Evolutionary conservation across 2,888 invertebrate species (phyloP).

Genomic region (Eupithecia exiguata): DNA sequence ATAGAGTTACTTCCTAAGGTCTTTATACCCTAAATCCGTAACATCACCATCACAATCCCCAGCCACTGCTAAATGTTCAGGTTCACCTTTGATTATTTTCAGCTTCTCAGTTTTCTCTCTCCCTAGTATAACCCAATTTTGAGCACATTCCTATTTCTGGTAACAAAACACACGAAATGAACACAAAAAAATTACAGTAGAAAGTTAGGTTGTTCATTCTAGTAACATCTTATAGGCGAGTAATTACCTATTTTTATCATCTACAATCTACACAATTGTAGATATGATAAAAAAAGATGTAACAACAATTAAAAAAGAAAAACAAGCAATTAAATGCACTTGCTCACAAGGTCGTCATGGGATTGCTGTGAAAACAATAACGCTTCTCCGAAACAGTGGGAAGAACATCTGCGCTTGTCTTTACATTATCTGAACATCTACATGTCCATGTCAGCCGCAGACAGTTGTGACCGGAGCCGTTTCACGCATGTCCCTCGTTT

Average conservation of each 20-base stretch:
- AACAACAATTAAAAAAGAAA: conserved; percentile 28
- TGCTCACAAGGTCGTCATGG: conserved; percentile 61
- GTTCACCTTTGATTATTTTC: not conserved
- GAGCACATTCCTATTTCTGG: not conserved
- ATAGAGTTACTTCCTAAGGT: not conserved
- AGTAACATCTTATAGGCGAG: not conserved
- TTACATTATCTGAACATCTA: conserved; percentile 68
- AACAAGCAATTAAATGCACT: conserved; percentile 55
- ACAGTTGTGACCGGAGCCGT: conserved; percentile 49
- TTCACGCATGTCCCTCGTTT: conserved; percentile 43
- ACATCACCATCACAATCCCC: not conserved
- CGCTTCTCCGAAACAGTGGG: conserved; percentile 60
- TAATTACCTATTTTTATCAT: not conserved
- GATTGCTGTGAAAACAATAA: conserved; percentile 62
- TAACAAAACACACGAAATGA: not conserved
- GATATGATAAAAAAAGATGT: not conserved
- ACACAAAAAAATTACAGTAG: not conserved
- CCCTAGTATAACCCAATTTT: too few species aligned
- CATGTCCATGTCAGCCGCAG: conserved; percentile 42
- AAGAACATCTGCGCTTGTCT: conserved; percentile 73
- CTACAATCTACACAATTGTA: not conserved
- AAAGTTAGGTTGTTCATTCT: not conserved
- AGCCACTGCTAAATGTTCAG: not conserved
- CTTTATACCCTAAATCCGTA: not conserved
- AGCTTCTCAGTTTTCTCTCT: too few species aligned